Evolutionary conservation across 1,140 invertebrate genomes (phyloP).

Genomic region (Eueides isabella): DNA sequence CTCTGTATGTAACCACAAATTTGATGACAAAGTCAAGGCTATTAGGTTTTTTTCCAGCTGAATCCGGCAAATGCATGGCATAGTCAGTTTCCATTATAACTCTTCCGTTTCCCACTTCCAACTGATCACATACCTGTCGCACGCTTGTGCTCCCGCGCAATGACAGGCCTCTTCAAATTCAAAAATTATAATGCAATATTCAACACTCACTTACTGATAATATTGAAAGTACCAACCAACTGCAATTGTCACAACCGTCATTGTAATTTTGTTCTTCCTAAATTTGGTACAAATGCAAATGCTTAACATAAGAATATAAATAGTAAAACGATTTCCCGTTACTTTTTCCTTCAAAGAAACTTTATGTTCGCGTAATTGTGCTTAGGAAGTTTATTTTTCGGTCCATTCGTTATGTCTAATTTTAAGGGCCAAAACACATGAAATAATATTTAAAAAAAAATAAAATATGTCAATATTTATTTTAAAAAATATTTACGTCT

Average conservation of each 20-base stretch:
- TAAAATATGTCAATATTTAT: background rate
- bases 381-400: conserved; percentile 40
- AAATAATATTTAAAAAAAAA: background rate
- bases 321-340: conserved; percentile 15
- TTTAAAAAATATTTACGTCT: background rate
- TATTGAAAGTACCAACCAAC: no score
- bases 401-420: conserved; percentile 39
- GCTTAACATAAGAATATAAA: background rate
- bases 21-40: no score
- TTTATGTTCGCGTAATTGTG: conserved; percentile 31
- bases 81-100: no score
- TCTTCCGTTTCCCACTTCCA: no score
- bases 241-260: background rate
- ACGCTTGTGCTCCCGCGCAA: no score
- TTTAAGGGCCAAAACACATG: conserved; percentile 13
- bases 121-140: no score
- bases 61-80: no score
- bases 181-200: no score
- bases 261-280: background rate
- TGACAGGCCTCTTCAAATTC: no score
- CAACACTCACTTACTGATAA: no score
- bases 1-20: no score
- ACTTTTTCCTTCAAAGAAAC: conserved; percentile 30
- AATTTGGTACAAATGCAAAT: background rate
- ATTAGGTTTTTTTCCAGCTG: no score